Evolutionary conservation across 2,797 vertebrate species (phyloP).

Genomic region (Hippocampus kuda): DNA sequence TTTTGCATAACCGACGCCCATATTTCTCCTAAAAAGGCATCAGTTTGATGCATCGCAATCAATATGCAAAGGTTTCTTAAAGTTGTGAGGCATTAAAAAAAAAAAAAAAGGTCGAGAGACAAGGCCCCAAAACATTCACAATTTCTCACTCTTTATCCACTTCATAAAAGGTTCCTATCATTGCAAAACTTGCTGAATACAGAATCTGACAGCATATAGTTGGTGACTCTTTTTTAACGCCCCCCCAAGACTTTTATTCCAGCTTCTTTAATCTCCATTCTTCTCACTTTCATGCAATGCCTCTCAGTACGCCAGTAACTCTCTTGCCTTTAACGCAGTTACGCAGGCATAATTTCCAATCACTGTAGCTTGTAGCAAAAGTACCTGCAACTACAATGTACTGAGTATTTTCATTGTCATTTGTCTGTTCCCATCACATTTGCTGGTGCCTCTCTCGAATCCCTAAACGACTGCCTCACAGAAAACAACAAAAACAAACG

Average conservation of each 20-base stretch:
- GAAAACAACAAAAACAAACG: neutral
- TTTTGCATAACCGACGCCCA: no score
- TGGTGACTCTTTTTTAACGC: neutral
- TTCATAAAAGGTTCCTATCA: no score
- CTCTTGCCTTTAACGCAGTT: slow-evolving; percentile 18
- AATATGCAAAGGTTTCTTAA: no score
- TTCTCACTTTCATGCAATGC: slow-evolving; percentile 32
- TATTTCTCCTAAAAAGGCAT: no score
- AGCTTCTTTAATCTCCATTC: slow-evolving; percentile 35
- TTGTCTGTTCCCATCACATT: neutral
- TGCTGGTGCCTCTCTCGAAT: neutral
- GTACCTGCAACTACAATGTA: neutral
- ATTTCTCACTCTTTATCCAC: no score
- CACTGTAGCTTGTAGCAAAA: slow-evolving; percentile 1
- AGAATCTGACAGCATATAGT: no score
- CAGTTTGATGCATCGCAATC: no score
- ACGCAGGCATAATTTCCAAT: neutral
- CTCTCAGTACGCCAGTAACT: slow-evolving; percentile 30
- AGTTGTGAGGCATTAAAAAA: no score
- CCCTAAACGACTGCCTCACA: neutral
- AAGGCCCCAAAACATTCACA: no score
- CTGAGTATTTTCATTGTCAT: neutral
- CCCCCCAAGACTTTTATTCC: slow-evolving; percentile 29
- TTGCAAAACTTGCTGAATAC: no score
- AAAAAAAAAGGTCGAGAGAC: no score